Percentiles rank a stretch among this genome's conserved stretches.
Evolutionary conservation across 2,888 invertebrate genomes (phyloP).

Genomic region (Proisotoma minuta): DNA sequence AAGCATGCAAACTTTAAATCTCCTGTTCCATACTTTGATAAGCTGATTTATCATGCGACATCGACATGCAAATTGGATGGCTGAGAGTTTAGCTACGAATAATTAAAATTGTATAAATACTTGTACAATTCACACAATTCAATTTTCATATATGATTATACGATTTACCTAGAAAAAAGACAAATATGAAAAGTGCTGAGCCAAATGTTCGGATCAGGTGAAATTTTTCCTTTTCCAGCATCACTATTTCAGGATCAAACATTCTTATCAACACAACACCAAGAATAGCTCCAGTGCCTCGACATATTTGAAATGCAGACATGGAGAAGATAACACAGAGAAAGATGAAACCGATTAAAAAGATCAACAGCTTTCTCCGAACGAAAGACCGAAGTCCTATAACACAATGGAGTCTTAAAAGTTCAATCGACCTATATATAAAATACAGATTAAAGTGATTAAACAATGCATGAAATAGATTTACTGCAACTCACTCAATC

Average conservation of each 20-base stretch:
- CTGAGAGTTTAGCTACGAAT: background rate
- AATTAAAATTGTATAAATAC: background rate
- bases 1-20: background rate
- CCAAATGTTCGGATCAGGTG: background rate
- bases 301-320: background rate
- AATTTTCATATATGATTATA: no score
- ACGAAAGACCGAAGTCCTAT: background rate
- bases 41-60: conserved; percentile 1
- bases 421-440: background rate
- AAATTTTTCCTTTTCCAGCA: background rate
- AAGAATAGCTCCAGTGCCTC: background rate
- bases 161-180: background rate
- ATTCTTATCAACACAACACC: background rate
- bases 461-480: background rate
- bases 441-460: no score
- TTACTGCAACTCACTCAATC: background rate
- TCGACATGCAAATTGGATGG: background rate
- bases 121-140: no score
- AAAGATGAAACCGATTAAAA: background rate
- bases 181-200: background rate
- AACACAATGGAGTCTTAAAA: background rate
- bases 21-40: background rate
- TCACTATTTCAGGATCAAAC: background rate
- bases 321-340: background rate
- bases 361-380: background rate